Base-by-base conservation (phyloP, 1,140 invertebrate genomes). In the Nymphalis io region DNA sequence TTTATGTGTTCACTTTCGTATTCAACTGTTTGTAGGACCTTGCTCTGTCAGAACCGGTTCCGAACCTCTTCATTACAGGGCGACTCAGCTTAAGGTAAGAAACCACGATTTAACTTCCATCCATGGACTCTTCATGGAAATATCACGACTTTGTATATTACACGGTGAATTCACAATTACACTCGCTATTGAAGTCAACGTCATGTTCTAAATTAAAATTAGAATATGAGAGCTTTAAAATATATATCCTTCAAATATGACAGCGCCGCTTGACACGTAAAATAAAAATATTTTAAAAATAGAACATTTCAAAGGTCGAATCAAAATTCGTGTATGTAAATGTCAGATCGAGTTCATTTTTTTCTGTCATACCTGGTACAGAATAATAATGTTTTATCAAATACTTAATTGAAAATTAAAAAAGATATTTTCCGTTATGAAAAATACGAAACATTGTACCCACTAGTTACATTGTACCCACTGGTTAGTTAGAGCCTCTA, bases 51-150 rank as follows among this genome's bases (percentile, higher is more conserved):
- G 64, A 80, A 88, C 85, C 84, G 85, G 85, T 88, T 87, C 68
- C 60, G 39, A 59, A 73, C 76, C 72, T 85, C 84, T 84, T 84
- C 80, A 85, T 85, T 85, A 83, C 75, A 53, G 57, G 71, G 66
- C 39, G 55, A 59, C 60, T 58, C 67, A 70, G 70, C 61, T 74
- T 68, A 74, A 74, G 67, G 71, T 80, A 81, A 76, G 75, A 78
- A 74, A 81, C 76, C 67, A 73, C 74, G 60, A 73, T 73, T 72
- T 65, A 61, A 57, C 65, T 27, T 57, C 60, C 65, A 55, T 58
- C 63, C 63, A 64, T 63, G 67, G 74, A 71, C 65, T 57, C 68
- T 71, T 71, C 71, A 48, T 68, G 60, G 72, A 73, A 68, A 68
- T 66, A 62, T 69, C 70, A 66, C 61, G 61, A 73, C 68, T 70